Evolutionary conservation across 2,797 vertebrate genomes (phyloP).

Genomic region (Lates japonicus): DNA sequence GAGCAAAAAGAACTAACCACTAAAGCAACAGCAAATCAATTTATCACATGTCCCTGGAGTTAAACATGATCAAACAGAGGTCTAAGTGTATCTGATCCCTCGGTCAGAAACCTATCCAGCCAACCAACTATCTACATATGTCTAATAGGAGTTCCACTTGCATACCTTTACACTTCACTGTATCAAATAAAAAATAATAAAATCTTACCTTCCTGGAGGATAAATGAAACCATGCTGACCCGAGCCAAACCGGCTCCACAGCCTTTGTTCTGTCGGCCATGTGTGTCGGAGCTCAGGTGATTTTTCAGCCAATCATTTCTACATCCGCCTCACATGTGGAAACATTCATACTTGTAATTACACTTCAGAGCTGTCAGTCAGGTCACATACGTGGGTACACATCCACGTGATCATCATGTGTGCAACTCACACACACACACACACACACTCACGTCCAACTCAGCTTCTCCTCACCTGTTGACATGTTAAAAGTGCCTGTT

Average conservation of each 20-base stretch:
- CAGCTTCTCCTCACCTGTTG: conserved; percentile 46
- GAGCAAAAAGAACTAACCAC: background rate
- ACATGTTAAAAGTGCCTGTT: conserved; percentile 32
- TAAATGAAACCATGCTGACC: conserved; percentile 52
- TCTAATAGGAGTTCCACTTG: conserved; percentile 7
- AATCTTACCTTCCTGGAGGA: conserved; percentile 21
- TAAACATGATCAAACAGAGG: background rate
- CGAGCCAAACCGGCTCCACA: conserved; percentile 4
- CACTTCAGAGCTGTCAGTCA: conserved; percentile 55
- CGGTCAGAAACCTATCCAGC: background rate
- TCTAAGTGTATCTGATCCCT: background rate
- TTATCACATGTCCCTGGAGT: background rate
- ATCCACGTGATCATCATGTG: conserved; percentile 27
- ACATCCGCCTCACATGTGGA: conserved; percentile 68
- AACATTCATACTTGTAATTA: conserved; percentile 64
- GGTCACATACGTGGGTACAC: background rate
- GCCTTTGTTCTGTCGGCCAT: conserved; percentile 42
- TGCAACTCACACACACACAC: background rate
- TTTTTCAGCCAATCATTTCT: conserved; percentile 53
- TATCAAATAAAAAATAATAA: conserved; percentile 27
- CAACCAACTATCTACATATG: background rate
- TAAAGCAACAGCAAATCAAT: background rate
- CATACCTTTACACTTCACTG: conserved; percentile 27
- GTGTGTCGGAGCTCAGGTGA: conserved; percentile 43
- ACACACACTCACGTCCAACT: conserved; percentile 4